Evolutionary conservation across 1,140 invertebrate species (phyloP).

Genomic region (Batillaria attramentaria): DNA sequence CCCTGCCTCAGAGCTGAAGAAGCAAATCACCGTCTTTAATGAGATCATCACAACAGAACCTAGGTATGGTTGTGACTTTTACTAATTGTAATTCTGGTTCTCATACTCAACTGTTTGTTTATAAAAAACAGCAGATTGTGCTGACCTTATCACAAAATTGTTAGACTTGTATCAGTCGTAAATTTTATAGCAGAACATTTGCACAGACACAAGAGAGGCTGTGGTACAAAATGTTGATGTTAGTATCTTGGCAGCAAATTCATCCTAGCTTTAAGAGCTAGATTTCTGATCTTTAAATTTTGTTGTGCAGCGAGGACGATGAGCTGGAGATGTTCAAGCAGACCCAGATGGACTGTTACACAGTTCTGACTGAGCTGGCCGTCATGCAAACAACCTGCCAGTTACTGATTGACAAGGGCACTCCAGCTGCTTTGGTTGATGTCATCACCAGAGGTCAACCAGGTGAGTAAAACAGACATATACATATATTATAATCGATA

Average conservation of each 20-base stretch:
- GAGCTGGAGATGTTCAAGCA: background rate
- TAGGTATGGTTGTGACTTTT: background rate
- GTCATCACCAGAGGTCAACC: background rate
- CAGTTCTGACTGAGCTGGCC: background rate
- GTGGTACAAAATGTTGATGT: background rate
- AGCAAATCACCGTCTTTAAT: background rate
- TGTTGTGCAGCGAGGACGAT: background rate
- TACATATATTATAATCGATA: background rate
- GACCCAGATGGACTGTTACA: background rate
- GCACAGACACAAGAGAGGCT: background rate
- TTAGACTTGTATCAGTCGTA: background rate
- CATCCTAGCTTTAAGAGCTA: background rate
- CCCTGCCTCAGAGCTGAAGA: background rate
- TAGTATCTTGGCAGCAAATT: background rate
- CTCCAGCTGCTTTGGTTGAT: background rate
- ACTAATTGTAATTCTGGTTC: background rate
- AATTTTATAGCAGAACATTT: background rate
- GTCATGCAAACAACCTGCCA: background rate
- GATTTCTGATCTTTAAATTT: background rate
- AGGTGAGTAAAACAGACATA: background rate
- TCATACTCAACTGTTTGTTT: background rate
- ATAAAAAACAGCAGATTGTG: background rate
- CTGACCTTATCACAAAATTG: background rate
- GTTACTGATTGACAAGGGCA: background rate
- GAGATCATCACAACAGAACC: slow-evolving; percentile 8